Evolutionary conservation across 2,113 vertebrate genomes (phyloP), one percentile per base, ranked within the genome.

Genomic region (Athene noctua): DNA sequence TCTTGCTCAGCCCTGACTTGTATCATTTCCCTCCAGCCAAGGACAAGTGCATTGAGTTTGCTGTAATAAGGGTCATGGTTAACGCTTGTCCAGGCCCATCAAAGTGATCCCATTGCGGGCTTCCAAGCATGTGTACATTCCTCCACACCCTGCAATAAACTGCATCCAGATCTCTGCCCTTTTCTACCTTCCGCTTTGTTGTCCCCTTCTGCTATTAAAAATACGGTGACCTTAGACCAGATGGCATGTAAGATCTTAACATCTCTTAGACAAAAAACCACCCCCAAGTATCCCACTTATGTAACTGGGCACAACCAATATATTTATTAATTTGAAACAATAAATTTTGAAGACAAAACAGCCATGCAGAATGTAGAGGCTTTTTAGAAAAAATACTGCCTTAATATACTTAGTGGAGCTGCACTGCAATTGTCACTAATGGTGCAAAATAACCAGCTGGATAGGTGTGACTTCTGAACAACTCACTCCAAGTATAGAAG

Each of bases 341-440:
- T 22, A 80, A 5, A 11, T n/a, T 71, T 8, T 65, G 22, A 65
- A 62, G 26, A 61, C 16, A 57, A 72, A 86, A 38, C 9, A 59
- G 10, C 6, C 23, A 15, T 27, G 15, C 2, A 25, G 38, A 46
- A 1, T 10, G 10, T 8, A 70, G 20, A 34, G 4, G 0, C 5
- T 34, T 66, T 52, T 63, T 86, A 34, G 26, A 7, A 59, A 66
- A 89, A 95, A 13, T 15, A 47, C 6, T n/a, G 15, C 7, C 23
- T 20, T 1, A 46, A 38, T 63, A 7, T 58, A 36, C 13, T n/a
- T 67, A n/a, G 18, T 72, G 32, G 15, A 90, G 36, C 36, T 86
- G n/a, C 21, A 15, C 38, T 62, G 27, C 55, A 73, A 10, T 17
- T 40, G 9, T 78, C 51, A 66, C 30, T 32, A 65, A 68, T 84